phyloP scores from a whole-genome alignment of 2,113 vertebrate species.

The Puffinus mauretanicus region DNA sequence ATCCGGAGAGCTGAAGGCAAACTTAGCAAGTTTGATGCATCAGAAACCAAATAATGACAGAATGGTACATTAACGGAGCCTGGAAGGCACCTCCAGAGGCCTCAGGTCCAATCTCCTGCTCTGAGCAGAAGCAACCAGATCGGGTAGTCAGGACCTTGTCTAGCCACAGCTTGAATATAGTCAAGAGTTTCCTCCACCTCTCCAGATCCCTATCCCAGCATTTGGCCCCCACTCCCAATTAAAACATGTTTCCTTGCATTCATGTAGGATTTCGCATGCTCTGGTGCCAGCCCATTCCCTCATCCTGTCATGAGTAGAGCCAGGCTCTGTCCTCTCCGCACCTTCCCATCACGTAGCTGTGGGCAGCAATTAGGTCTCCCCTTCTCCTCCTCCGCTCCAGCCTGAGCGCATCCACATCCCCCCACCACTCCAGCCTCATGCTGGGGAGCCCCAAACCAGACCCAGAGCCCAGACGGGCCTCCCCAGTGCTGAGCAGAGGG shows the following conservation, averaged over 20 bases:
- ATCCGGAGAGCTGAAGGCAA: neutral
- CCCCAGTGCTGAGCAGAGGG: neutral
- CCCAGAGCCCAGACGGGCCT: fast-evolving
- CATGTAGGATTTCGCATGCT: fast-evolving
- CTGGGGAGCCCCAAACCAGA: neutral
- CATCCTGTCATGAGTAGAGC: fast-evolving
- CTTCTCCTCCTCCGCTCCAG: neutral
- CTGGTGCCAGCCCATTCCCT: neutral
- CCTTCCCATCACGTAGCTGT: neutral
- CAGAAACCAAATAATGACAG: neutral
- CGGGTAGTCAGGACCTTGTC: neutral
- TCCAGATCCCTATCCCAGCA: neutral
- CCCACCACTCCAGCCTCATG: neutral
- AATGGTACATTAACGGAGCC: neutral
- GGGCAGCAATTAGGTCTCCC: neutral
- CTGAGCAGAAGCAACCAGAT: neutral
- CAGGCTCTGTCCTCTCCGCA: neutral
- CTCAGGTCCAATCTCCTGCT: neutral
- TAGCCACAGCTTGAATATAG: neutral
- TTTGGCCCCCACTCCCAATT: neutral
- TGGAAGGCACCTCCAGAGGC: neutral
- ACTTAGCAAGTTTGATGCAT: neutral
- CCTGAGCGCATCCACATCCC: neutral
- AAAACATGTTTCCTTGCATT: neutral
- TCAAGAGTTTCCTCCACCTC: neutral